A percentile compares a stretch with the other conserved stretches of the same genome.
phyloP scores from a whole-genome alignment of 2,888 invertebrate species.

The Nysson spinosus region DNA sequence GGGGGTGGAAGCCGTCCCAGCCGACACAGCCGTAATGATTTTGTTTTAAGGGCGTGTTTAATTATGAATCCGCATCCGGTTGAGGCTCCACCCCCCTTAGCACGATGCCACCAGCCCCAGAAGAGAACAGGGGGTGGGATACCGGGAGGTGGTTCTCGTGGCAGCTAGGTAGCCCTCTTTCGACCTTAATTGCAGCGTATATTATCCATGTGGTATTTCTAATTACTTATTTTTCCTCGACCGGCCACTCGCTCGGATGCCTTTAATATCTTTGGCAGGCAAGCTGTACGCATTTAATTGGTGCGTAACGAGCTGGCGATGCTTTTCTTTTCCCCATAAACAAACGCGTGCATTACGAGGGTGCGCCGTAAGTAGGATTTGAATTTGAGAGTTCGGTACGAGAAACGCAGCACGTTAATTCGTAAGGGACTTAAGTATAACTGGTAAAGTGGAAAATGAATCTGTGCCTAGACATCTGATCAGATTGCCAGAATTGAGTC shows the following conservation, averaged over 20 bases:
- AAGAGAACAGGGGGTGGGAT: conserved; percentile 32
- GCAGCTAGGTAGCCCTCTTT: conserved; percentile 73
- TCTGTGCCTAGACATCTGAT: no score
- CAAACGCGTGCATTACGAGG: conserved; percentile 3
- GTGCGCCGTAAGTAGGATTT: conserved; percentile 17
- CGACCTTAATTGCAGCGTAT: conserved; percentile 76
- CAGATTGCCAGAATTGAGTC: no score
- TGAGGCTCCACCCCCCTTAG: conserved; percentile 75
- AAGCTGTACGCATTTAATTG: conserved; percentile 73
- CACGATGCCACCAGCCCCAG: conserved; percentile 56
- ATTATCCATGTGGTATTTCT: conserved; percentile 77
- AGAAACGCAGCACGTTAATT: neutral
- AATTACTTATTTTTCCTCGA: conserved; percentile 75
- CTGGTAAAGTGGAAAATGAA: no score
- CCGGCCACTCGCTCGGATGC: conserved; percentile 66
- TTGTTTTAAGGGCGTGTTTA: conserved; percentile 78
- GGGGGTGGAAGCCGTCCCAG: conserved; percentile 56
- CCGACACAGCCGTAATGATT: conserved; percentile 75
- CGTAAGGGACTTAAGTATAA: neutral
- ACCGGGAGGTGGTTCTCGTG: conserved; percentile 54
- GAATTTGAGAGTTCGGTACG: conserved; percentile 29
- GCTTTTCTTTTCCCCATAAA: conserved; percentile 15
- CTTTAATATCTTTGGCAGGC: conserved; percentile 74
- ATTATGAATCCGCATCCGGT: conserved; percentile 77
- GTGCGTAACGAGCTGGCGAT: conserved; percentile 64